Percentiles rank a stretch among this genome's conserved stretches.
Conservation (phyloP, 2,888 invertebrate species). For the Ferrisia virgata region DNA sequence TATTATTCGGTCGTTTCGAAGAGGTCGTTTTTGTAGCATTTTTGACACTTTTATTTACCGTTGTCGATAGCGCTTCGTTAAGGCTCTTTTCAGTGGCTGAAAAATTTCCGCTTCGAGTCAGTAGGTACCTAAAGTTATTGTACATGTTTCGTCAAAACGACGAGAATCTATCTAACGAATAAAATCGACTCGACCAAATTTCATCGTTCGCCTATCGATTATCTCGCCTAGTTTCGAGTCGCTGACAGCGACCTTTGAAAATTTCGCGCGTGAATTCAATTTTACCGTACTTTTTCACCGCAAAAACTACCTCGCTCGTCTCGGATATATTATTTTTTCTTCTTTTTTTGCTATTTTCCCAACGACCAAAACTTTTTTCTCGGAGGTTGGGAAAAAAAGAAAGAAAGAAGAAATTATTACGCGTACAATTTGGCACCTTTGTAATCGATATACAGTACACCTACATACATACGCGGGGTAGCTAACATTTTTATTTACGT, state of each 20-base stretch:
- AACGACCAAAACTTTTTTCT: background rate
- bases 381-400: background rate
- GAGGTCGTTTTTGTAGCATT: background rate
- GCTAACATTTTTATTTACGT: background rate
- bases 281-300: background rate
- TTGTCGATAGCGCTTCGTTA: background rate
- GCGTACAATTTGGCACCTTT: background rate
- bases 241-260: background rate
- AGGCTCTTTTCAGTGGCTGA: background rate
- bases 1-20: no score
- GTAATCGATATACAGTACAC: background rate
- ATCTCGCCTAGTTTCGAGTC: background rate
- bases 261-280: background rate
- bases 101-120: no score
- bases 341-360: background rate
- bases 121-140: no score
- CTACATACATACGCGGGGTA: background rate
- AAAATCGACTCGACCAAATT: background rate
- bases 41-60: background rate
- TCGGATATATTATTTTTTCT: background rate
- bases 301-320: background rate
- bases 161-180: no score
- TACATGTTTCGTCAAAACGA: no score
- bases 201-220: background rate
- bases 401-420: background rate